These are phyloP conservation scores for Drosophila mayaguana DNA, from an alignment of 2,888 invertebrate genomes.

Conservation along the genomic window DNA sequence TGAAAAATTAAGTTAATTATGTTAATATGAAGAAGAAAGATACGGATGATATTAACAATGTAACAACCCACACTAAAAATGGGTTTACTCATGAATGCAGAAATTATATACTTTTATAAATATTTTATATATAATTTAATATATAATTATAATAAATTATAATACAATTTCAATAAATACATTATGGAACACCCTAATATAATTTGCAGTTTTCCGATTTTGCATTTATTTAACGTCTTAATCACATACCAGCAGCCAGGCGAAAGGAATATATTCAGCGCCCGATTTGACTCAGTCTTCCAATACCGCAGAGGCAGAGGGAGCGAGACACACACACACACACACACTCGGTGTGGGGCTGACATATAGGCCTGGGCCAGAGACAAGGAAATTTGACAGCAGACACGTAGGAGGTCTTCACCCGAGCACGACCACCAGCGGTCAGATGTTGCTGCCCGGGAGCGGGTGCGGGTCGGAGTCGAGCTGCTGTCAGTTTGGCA, in stretches of 20 bases:
- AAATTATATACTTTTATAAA: too few relatives aligned
- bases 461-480: conserved; percentile 43
- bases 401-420: conserved; percentile 56
- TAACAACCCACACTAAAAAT: too few relatives aligned
- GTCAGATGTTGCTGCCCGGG: not conserved
- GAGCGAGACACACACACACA: conserved; percentile 2
- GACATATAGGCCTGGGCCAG: conserved; percentile 36
- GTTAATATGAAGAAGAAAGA: too few relatives aligned
- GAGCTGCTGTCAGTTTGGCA: conserved; percentile 67
- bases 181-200: too few relatives aligned
- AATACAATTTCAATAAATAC: too few relatives aligned
- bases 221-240: conserved; percentile 27
- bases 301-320: conserved; percentile 12
- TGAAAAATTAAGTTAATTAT: too few relatives aligned
- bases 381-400: conserved; percentile 61
- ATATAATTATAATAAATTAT: too few relatives aligned
- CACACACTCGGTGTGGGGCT: not conserved
- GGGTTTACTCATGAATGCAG: too few relatives aligned
- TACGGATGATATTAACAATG: too few relatives aligned
- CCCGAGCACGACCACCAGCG: conserved; percentile 43
- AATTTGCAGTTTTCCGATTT: too few relatives aligned
- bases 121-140: too few relatives aligned
- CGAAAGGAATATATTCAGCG: conserved; percentile 9
- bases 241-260: conserved; percentile 40
- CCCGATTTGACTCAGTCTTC: conserved; percentile 10